These are phyloP conservation scores for Gymnorhina tibicen DNA, from an alignment of 2,113 vertebrate genomes.

Conservation along the genomic window DNA sequence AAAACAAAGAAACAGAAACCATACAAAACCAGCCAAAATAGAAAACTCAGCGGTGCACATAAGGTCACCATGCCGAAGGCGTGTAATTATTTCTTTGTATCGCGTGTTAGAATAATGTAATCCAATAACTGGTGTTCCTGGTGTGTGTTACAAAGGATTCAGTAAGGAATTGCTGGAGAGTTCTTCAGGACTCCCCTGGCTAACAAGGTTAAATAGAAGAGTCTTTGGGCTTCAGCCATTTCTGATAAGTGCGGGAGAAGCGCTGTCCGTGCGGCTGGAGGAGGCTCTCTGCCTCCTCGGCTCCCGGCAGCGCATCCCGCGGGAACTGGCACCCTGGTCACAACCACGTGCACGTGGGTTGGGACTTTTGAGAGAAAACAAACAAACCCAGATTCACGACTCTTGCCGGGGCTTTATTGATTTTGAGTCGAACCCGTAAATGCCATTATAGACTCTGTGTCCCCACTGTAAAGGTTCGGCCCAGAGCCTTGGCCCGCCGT, in stretches of 20 bases:
- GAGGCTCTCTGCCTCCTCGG: accelerated
- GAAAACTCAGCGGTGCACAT: neutral
- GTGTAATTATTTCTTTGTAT: neutral
- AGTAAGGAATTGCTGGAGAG: neutral
- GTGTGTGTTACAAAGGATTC: neutral
- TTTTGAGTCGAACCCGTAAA: neutral
- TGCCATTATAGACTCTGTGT: neutral
- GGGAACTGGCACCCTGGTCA: neutral
- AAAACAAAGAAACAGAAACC: neutral
- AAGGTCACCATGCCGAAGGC: neutral
- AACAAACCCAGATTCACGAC: neutral
- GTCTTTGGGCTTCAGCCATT: neutral
- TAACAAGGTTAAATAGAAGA: neutral
- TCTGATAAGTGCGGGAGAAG: neutral
- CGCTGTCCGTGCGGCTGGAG: neutral
- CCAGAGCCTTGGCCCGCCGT: neutral
- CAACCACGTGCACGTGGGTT: accelerated
- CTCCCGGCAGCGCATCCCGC: neutral
- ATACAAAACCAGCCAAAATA: neutral
- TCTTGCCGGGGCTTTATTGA: neutral
- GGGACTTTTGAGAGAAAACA: neutral
- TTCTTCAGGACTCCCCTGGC: neutral
- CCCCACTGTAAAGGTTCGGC: too few relatives aligned
- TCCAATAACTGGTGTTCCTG: neutral
- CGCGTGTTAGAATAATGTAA: neutral